These are phyloP conservation scores for Melieria crassipennis DNA, from an alignment of 2,888 invertebrate genomes.

Conservation along the genomic window DNA sequence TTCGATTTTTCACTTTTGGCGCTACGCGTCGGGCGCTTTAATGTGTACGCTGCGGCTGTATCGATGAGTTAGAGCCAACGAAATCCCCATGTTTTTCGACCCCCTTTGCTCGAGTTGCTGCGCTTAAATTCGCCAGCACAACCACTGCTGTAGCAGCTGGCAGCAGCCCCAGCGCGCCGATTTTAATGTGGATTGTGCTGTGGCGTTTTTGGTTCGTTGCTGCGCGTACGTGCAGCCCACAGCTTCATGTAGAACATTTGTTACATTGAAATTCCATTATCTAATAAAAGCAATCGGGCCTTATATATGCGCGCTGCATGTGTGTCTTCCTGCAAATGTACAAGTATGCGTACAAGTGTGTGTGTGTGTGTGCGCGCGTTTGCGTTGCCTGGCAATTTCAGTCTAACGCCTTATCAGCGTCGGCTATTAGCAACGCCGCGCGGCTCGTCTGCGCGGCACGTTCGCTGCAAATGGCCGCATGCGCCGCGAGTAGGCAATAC, in stretches of 20 bases:
- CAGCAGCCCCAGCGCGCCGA: too few relatives aligned
- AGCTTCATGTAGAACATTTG: slow-evolving; percentile 16
- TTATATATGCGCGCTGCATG: not conserved
- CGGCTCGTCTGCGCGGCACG: not conserved
- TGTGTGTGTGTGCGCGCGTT: not conserved
- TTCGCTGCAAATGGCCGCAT: slow-evolving; percentile 3
- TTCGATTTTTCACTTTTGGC: slow-evolving; percentile 25
- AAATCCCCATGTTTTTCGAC: too few relatives aligned
- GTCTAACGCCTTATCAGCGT: too few relatives aligned
- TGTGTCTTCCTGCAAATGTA: slow-evolving; percentile 3
- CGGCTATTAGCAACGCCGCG: not conserved
- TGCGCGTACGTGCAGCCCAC: slow-evolving; percentile 6
- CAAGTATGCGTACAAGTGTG: not conserved
- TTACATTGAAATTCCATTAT: slow-evolving; percentile 25
- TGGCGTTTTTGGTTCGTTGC: not conserved
- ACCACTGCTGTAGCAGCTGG: too few relatives aligned
- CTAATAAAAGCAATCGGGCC: slow-evolving; percentile 34
- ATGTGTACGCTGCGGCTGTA: too few relatives aligned
- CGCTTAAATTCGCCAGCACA: too few relatives aligned
- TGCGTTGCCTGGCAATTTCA: too few relatives aligned
- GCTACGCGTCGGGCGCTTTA: not conserved
- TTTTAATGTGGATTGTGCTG: too few relatives aligned
- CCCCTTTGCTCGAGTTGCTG: too few relatives aligned
- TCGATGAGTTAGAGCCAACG: too few relatives aligned
- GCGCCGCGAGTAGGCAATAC: not conserved